Evolutionary conservation across 2,113 vertebrate genomes (phyloP).

Genomic region (Sorex fumeus): DNA sequence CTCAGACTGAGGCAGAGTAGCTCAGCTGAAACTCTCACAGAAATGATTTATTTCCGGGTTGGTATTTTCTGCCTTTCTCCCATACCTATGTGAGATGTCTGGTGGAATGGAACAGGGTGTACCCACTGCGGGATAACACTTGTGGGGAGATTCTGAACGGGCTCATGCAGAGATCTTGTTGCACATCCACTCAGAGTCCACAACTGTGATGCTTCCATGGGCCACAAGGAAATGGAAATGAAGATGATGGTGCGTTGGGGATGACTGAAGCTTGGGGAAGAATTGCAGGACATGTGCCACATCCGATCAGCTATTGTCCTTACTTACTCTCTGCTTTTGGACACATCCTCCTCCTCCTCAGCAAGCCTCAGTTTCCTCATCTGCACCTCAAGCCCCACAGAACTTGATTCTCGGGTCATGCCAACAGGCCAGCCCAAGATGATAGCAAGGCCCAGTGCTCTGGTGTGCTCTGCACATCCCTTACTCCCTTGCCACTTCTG

Average conservation of each 20-base stretch:
- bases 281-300: neutral
- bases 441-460: neutral
- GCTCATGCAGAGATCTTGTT: neutral
- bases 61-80: neutral
- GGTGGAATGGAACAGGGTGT: constrained; percentile 61
- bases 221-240: neutral
- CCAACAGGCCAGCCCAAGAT: neutral
- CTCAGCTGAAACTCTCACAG: neutral
- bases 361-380: neutral
- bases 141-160: constrained; percentile 33
- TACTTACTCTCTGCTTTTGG: neutral
- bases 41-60: neutral
- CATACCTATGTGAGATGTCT: constrained; percentile 1
- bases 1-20: fast-evolving
- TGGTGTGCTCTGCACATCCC: neutral
- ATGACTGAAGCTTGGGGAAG: fast-evolving
- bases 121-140: constrained; percentile 58
- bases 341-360: neutral
- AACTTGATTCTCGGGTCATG: fast-evolving
- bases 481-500: neutral
- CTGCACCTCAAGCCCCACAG: neutral
- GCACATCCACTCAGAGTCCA: constrained; percentile 19
- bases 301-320: too few species aligned
- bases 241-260: fast-evolving
- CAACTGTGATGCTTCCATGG: neutral